Conservation (phyloP, 2,113 vertebrate genomes). For the Stomatorhinus ivindoensis region DNA sequence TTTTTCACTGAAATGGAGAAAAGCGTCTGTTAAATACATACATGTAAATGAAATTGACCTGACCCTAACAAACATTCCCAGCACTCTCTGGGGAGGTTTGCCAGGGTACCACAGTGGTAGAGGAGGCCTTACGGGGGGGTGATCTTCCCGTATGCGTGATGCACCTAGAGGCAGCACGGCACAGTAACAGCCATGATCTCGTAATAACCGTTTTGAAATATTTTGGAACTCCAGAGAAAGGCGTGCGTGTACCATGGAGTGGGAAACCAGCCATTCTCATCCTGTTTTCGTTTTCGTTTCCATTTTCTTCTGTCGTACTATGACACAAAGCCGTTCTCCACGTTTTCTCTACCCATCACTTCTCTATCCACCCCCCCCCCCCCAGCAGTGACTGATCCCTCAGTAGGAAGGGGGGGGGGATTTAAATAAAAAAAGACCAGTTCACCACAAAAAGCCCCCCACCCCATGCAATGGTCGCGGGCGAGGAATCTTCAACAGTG, state of each 20-base stretch:
- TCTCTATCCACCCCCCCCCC: no score
- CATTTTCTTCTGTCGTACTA: not conserved
- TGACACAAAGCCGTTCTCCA: not conserved
- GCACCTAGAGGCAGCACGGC: not conserved
- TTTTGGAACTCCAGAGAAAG: not conserved
- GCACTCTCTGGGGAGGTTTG: not conserved
- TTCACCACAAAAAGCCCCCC: not conserved
- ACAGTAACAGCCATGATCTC: not conserved
- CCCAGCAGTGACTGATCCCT: not conserved
- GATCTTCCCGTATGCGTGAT: not conserved
- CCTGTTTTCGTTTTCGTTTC: not conserved
- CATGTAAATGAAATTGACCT: not conserved
- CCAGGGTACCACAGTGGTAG: not conserved
- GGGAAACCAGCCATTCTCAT: not conserved
- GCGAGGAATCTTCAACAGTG: not conserved
- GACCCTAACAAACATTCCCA: not conserved
- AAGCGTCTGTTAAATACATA: not conserved
- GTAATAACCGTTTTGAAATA: not conserved
- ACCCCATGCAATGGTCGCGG: not conserved
- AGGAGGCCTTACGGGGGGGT: not conserved
- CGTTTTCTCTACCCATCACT: not conserved
- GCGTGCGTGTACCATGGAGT: not conserved
- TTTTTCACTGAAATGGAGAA: not conserved
- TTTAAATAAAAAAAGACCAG: not conserved
- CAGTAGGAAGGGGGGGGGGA: not conserved